Evolutionary conservation across 2,888 invertebrate genomes (phyloP).

Genomic region (Linhomoeus sp.): DNA sequence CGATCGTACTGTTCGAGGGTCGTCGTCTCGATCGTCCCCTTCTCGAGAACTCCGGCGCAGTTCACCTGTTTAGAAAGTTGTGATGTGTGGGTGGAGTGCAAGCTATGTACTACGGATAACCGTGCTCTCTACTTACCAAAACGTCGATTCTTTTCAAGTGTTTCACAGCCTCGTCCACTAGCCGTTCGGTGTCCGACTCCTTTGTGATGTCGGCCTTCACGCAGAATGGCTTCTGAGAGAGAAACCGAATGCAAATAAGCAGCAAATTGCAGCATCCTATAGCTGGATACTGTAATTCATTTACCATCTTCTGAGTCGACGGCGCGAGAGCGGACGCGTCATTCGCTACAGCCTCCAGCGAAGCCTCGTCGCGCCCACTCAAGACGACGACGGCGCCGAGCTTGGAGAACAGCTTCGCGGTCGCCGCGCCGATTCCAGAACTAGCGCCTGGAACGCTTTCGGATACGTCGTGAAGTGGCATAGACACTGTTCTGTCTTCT

Average conservation of each 20-base stretch:
- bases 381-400: slow-evolving; percentile 53
- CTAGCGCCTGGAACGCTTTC: slow-evolving; percentile 55
- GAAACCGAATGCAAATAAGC: no score
- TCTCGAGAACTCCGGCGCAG: slow-evolving; percentile 65
- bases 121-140: no score
- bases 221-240: neutral
- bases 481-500: neutral
- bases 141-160: slow-evolving; percentile 48
- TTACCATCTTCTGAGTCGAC: no score
- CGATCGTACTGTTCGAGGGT: slow-evolving; percentile 65
- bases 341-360: slow-evolving; percentile 38
- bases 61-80: slow-evolving; percentile 42
- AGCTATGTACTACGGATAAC: no score
- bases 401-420: slow-evolving; percentile 52
- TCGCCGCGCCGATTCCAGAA: slow-evolving; percentile 63
- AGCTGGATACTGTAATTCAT: no score
- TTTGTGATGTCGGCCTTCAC: neutral
- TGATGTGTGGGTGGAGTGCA: no score
- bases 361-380: slow-evolving; percentile 48
- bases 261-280: no score
- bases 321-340: neutral
- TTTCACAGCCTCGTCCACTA: no score
- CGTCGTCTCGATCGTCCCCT: slow-evolving; percentile 64
- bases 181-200: no score
- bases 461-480: neutral